phyloP scores from a whole-genome alignment of 1,140 invertebrate species.

The Rhyzopertha dominica region DNA sequence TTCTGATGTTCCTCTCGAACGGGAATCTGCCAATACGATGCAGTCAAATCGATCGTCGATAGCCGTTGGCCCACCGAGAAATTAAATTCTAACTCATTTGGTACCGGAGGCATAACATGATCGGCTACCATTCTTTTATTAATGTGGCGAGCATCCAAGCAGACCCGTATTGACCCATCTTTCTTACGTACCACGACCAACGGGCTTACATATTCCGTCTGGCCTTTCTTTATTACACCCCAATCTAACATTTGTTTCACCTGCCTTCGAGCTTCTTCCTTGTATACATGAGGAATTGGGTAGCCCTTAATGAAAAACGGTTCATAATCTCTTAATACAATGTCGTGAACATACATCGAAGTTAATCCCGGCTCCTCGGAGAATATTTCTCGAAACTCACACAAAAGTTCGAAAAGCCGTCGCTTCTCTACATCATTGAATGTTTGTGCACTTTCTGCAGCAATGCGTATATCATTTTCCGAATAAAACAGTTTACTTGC shows the following conservation, averaged over 20 bases:
- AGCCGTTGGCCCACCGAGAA: conserved; percentile 4
- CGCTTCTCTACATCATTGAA: background rate
- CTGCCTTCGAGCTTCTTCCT: background rate
- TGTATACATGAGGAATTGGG: conserved; percentile 3
- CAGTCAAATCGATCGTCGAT: conserved; percentile 10
- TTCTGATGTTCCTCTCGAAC: conserved; percentile 2
- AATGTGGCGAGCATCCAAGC: conserved; percentile 6
- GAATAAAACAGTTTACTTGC: too few species aligned
- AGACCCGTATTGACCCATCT: conserved; percentile 3
- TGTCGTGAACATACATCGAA: conserved; percentile 28
- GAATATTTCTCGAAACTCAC: conserved; percentile 8
- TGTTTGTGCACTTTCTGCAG: background rate
- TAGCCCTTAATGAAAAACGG: conserved; percentile 20
- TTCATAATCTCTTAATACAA: conserved; percentile 21
- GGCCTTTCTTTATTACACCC: conserved; percentile 1
- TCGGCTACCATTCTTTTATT: conserved; percentile 9
- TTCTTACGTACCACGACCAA: conserved; percentile 11
- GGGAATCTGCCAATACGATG: conserved; percentile 13
- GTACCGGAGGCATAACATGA: conserved; percentile 6
- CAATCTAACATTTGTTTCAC: conserved; percentile 4
- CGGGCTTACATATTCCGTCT: conserved; percentile 8
- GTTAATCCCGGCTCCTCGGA: conserved; percentile 18
- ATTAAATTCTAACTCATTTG: conserved; percentile 5
- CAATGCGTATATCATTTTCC: background rate
- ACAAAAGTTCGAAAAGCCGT: background rate